A percentile compares a stretch with the other conserved stretches of the same genome.
These are phyloP conservation scores for Alectura lathami DNA, from an alignment of 2,113 vertebrate genomes.

Conservation along the genomic window DNA sequence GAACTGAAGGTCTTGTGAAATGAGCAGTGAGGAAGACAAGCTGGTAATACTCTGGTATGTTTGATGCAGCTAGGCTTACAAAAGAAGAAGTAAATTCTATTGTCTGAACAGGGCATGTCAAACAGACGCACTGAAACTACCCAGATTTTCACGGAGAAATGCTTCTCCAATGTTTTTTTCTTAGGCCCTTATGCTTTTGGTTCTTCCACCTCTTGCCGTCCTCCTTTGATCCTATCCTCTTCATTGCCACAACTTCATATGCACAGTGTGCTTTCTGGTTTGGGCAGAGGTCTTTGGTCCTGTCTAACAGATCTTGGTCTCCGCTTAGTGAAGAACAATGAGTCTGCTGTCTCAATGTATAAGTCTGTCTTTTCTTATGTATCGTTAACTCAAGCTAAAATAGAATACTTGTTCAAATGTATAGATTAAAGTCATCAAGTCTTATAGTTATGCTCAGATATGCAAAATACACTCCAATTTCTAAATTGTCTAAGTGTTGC, in stretches of 20 bases:
- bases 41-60: neutral
- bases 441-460: neutral
- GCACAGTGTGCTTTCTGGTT: rapidly evolving
- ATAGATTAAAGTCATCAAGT: neutral
- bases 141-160: neutral
- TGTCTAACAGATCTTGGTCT: neutral
- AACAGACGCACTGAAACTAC: neutral
- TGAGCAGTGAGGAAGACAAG: neutral
- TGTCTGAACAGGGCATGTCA: neutral
- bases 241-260: rapidly evolving
- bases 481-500: constrained; percentile 31
- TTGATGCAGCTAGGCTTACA: neutral
- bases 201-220: neutral
- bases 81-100: neutral
- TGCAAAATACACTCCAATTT: neutral
- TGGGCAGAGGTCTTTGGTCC: neutral
- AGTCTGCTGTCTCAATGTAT: neutral
- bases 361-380: neutral
- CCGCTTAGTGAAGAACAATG: neutral
- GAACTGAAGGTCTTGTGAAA: neutral
- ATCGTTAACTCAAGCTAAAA: neutral
- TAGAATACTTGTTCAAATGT: neutral
- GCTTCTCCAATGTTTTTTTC: neutral
- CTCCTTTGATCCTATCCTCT: neutral
- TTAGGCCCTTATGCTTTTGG: neutral